Evolutionary conservation across 2,888 invertebrate species (phyloP).

Genomic region (Agrypnus murinus): DNA sequence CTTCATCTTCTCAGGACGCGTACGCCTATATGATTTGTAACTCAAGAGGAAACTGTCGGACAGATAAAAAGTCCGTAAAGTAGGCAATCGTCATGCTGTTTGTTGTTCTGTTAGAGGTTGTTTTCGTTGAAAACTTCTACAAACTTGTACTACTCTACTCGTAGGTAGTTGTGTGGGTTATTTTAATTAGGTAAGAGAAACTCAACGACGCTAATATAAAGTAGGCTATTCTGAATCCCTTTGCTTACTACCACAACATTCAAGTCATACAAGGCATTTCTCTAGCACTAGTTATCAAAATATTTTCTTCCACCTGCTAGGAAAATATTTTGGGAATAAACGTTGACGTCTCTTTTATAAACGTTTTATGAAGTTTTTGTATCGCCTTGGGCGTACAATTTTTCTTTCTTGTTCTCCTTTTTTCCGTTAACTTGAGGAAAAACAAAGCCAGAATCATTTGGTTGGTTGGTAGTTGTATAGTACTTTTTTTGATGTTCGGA

Average conservation of each 20-base stretch:
- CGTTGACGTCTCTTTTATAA: slow-evolving; percentile 26
- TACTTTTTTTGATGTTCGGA: no score
- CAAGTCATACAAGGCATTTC: no score
- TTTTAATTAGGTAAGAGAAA: slow-evolving; percentile 11
- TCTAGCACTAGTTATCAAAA: slow-evolving; percentile 16
- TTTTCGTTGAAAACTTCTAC: not conserved
- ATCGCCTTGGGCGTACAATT: slow-evolving; percentile 17
- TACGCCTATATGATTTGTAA: slow-evolving; percentile 43
- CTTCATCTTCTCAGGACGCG: slow-evolving; percentile 37
- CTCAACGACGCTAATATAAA: slow-evolving; percentile 7
- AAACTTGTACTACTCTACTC: not conserved
- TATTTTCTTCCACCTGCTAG: slow-evolving; percentile 24
- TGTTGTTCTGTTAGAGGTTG: slow-evolving; percentile 19
- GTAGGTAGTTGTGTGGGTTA: not conserved
- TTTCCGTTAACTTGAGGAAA: slow-evolving; percentile 14
- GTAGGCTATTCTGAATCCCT: not conserved
- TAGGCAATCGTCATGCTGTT: slow-evolving; percentile 27
- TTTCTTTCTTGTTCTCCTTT: no score
- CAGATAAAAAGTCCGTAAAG: slow-evolving; percentile 31
- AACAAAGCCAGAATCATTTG: slow-evolving; percentile 1
- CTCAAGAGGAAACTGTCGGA: slow-evolving; percentile 36
- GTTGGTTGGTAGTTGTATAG: not conserved
- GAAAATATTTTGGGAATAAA: slow-evolving; percentile 30
- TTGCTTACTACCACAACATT: no score
- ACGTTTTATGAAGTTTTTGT: slow-evolving; percentile 12